Percentiles rank a stretch among this genome's conserved stretches.
Evolutionary conservation across 2,797 vertebrate species (phyloP).

Genomic region (Erpetoichthys calabaricus): DNA sequence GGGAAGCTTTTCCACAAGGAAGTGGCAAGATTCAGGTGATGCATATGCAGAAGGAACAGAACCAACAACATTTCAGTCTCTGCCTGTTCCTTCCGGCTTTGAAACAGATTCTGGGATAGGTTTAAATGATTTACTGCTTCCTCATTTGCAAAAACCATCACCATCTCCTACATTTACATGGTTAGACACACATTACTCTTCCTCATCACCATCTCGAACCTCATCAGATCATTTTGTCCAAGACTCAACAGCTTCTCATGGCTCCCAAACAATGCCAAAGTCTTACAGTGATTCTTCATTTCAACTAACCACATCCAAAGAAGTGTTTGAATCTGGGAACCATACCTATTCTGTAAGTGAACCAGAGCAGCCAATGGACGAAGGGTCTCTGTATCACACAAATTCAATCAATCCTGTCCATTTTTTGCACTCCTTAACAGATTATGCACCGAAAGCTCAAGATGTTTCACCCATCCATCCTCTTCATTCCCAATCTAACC

Average conservation of each 20-base stretch:
- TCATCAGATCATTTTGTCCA: slow-evolving; percentile 13
- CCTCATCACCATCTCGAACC: slow-evolving; percentile 57
- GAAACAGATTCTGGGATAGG: slow-evolving; percentile 37
- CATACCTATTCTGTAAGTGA: slow-evolving; percentile 20
- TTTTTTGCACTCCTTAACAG: background rate
- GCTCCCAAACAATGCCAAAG: slow-evolving; percentile 51
- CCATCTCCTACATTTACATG: slow-evolving; percentile 52
- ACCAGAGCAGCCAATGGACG: background rate
- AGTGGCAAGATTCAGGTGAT: too few relatives aligned
- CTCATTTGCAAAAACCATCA: slow-evolving; percentile 43
- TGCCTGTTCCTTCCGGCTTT: too few relatives aligned
- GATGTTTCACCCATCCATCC: fast-evolving
- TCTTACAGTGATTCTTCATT: slow-evolving; percentile 44
- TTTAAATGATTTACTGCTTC: slow-evolving; percentile 59
- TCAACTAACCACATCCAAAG: slow-evolving; percentile 39
- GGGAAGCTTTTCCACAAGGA: too few relatives aligned
- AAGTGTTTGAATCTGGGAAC: slow-evolving; percentile 41
- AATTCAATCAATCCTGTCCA: too few relatives aligned
- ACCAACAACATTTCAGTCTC: too few relatives aligned
- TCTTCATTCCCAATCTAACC: too few relatives aligned
- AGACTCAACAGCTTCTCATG: slow-evolving; percentile 56
- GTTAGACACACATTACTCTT: slow-evolving; percentile 60
- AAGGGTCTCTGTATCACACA: background rate
- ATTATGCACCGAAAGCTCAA: background rate
- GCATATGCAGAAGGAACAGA: too few relatives aligned